Evolutionary conservation across 2,797 vertebrate species (phyloP), one percentile per base, ranked within the genome.

Genomic region (Novumbra hubbsi): DNA sequence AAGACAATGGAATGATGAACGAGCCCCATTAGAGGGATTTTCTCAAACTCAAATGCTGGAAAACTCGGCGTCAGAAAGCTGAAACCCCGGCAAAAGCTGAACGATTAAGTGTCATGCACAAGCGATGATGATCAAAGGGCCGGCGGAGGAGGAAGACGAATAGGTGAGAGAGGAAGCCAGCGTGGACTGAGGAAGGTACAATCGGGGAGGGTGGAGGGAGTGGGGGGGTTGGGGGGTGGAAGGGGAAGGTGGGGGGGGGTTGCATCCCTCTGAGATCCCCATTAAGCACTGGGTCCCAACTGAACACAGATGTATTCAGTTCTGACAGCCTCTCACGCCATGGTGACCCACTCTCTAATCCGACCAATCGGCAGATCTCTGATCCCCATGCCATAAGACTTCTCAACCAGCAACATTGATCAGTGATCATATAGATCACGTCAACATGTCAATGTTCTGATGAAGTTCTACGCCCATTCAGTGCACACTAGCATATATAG

Each of bases 91-190:
- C 19, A 52, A 49, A 49, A 55, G 21, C 14, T 52, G 19, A 70
- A 70, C 68, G 68, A 70, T 70, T 70, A 55, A n/a, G 50, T 55
- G 69, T 70, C 69, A 57, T 52, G 38, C 30, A 21, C 49, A 70
- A 70, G 17, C 17, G 48, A 70, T 57, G 30, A 70, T 30, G 27
- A 52, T 50, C 68, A 32, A 49, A 55, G 68, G 19, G 17, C 48
- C 17, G 17, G 69, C 28, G 17, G 49, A 45, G 9, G 49, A n/a
- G 24, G 68, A 17, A 48, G 24, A 48, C 6, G 19, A 38, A 45
- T 14, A 27, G 24, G 16, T 2, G 45, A 50, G 45, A 24, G 68
- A 48, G 68, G 74, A n/a, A 52, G 65, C 55, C 66, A 34, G 74
- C 67, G 68, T 45, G 1, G 71, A 55, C 19, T 55, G 52, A 55